Evolutionary conservation across 2,888 invertebrate species (phyloP), one percentile per base, ranked within the genome.

Genomic region (Chorisops tibialis): DNA sequence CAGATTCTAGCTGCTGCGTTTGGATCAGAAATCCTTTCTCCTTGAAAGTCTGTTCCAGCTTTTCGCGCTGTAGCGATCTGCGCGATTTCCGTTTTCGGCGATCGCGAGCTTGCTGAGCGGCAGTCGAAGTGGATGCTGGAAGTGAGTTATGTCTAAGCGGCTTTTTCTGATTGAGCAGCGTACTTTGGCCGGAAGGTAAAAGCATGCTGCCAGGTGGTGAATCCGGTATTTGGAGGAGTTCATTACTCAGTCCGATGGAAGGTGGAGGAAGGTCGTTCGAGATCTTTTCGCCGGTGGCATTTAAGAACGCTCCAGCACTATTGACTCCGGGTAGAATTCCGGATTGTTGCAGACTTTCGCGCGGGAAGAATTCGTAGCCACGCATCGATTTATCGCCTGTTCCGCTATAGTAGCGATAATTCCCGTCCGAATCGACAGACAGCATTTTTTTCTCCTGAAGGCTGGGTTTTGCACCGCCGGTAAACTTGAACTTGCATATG

Each of bases 401-500:
- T 1, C 92, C 91, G 69, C 89, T 91, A 77, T 91, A 93, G 71
- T 92, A 93, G 22, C 89, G 80, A 68, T 93, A 92, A 72, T 93
- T 93, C 0, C 93, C 93, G 1, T 91, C 92, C 0, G 92, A 87
- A 74, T 93, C 93, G 0, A 94, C 92, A 0, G 92, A 92, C 0
- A 94, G 81, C 86, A 93, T 93, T 76, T 94, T 94, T 78, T 94
- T 94, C 72, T 94, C 93, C 73, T 94, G 92, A 50, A 94, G 74
- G 62, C 88, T 88, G 0, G 94, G 94, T 67, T 92, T 91, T 0
- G 92, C 91, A 0, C 94, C 94, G 0, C 93, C 93, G 0, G 93
- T 93, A 74, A 94, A 93, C 74, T 94, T 94, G 73, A 94, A 94
- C 76, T 94, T 94, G 75, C 94, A 94, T 72, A 94, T 94, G 75